Evolutionary conservation across 2,113 vertebrate genomes (phyloP).

Genomic region (Theristicus caerulescens): DNA sequence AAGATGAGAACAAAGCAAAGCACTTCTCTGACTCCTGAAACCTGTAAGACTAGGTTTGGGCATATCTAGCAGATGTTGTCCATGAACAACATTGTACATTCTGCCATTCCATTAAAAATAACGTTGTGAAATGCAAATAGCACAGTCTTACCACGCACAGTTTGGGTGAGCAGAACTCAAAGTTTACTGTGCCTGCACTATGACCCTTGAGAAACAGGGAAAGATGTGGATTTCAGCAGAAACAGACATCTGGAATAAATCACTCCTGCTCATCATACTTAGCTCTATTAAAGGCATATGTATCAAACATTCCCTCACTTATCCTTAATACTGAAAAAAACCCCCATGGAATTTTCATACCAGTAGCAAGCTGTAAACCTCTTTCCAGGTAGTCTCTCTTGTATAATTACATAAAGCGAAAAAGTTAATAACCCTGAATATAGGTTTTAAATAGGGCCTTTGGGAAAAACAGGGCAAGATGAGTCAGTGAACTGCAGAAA

Average conservation of each 20-base stretch:
- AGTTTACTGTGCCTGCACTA: neutral
- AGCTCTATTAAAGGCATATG: neutral
- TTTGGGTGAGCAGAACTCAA: neutral
- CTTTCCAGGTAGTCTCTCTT: neutral
- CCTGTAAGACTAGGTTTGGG: neutral
- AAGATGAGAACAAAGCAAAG: neutral
- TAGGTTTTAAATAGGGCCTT: neutral
- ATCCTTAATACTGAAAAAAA: neutral
- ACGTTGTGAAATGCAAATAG: neutral
- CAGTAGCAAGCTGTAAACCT: neutral
- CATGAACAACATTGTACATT: neutral
- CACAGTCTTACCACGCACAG: neutral
- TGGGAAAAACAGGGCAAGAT: neutral
- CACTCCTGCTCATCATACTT: neutral
- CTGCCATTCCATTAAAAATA: neutral
- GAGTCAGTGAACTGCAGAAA: neutral
- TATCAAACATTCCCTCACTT: neutral
- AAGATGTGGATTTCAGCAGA: neutral
- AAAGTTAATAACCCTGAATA: constrained; percentile 28
- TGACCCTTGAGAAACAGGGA: neutral
- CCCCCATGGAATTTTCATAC: neutral
- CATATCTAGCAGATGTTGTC: neutral
- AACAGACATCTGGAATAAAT: constrained; percentile 6
- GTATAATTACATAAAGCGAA: constrained; percentile 7
- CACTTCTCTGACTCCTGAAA: neutral